Evolutionary conservation across 2,888 invertebrate species (phyloP), one percentile per base, ranked within the genome.

Genomic region (Palloptera scutellata): DNA sequence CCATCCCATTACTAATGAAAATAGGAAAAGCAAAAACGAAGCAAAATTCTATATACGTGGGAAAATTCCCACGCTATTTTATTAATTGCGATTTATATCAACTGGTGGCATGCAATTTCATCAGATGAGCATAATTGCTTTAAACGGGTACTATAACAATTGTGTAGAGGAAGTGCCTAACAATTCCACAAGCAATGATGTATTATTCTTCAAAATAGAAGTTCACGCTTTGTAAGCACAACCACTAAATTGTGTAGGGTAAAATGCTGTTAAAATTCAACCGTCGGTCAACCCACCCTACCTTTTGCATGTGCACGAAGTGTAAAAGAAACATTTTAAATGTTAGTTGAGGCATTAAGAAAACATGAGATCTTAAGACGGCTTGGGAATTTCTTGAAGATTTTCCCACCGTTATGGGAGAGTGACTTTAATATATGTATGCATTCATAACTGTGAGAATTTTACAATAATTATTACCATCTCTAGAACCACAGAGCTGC

Each of bases 351-450:
- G 72, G 76, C 76, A 72, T 75, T 30, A 73, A 74, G 74, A 74
- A 72, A 73, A 75, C 72, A 73, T 76, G 75, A 70, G 74, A 78
- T 75, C 74, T 72, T 54, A 74, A 76, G 74, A 74, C 67, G 73
- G 68, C 72, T 74, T 76, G 77, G 66, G 77, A 79, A 72, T 74
- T 74, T 77, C 77, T 81, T 79, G 53, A 77, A 75, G 75, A 77
- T 74, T 74, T 80, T 79, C 80, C 75, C 82, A 81, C 65, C 79
- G 83, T 83, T 80, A 82, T 83, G 83, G 83, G 82, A 83, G 83
- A 82, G 72, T 81, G 77, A 75, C 72, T 72, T 75, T 73, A 60
- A 64, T 67, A 30, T 60, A 43, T 30, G 48, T 60, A 43, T 30
- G 48, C 19, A 15, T 48, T n/a, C 43, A 10, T 43, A 43, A n/a